Base-by-base conservation (phyloP, 1,140 invertebrate species). In the Bacillus rossius region DNA sequence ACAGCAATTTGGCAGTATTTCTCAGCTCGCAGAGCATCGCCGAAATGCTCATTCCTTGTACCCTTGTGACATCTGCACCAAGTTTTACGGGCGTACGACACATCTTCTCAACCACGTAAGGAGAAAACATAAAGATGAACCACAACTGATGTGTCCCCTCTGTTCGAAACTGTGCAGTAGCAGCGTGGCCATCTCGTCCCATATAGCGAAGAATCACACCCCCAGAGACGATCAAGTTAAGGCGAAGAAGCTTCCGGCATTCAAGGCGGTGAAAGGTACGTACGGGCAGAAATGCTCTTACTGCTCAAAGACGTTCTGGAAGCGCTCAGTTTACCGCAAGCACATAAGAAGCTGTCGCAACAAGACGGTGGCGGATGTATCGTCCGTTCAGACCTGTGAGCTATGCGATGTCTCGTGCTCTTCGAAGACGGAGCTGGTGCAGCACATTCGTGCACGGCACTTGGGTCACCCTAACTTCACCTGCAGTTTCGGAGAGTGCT, bases 41-140 rank as follows among this genome's bases (percentile, higher is more conserved):
- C 68, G 78, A 52, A 71, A 73, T 16, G 65, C 72, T 26, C 82
- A 84, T 61, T 73, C 73, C 19, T 74, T 82, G 2, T 81, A 81
- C 55, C 81, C 82, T 2, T 84, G 82, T 59, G 82, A 84, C 68
- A 65, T 84, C 1, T 84, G 82, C 63, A 79, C 78, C 57, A 84
- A 84, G 61, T 82, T 77, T 56, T 84, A 84, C 43, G 81, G 81
- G 0, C 66, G 81, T 7, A 82, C 80, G 1, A 82, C 81, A 2
- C 81, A 83, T 61, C 62, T 84, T 7, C 83, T 82, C 81, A 84
- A 84, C 61, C 82, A 84, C 57, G 82, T 83, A 0, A 83, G 82
- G 62, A 69, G 81, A 29, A 74, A 81, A 20, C 82, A 84, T 59
- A 83, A 83, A 66, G 78, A 77, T 19, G 81, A 84, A 61, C 75